Conservation (phyloP, 2,888 invertebrate species). For the Synergus laeviventris region DNA sequence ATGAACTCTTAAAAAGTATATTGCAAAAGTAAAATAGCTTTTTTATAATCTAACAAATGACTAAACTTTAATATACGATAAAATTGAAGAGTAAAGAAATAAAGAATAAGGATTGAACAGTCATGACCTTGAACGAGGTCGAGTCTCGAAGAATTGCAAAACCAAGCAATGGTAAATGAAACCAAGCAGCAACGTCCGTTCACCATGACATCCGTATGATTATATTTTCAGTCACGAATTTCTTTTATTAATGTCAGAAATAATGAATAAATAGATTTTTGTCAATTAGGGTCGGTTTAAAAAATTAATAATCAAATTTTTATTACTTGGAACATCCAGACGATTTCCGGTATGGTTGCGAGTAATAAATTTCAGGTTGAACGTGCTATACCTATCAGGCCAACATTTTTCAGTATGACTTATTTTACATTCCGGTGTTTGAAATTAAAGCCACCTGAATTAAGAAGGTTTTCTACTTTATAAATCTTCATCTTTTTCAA, state of each 20-base stretch:
- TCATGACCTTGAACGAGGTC: conserved; percentile 5
- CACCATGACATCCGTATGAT: not conserved
- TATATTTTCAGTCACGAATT: not conserved
- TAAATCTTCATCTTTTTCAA: too few species aligned
- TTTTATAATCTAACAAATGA: too few species aligned
- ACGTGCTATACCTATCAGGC: too few species aligned
- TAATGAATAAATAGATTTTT: not conserved
- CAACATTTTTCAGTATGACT: not conserved
- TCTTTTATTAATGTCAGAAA: not conserved
- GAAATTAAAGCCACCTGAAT: too few species aligned
- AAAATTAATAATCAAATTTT: not conserved
- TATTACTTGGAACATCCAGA: too few species aligned
- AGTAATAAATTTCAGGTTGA: too few species aligned
- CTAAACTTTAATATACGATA: not conserved
- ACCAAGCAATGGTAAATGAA: conserved; percentile 1
- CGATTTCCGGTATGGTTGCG: too few species aligned
- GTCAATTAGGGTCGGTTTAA: not conserved
- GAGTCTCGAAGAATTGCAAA: not conserved
- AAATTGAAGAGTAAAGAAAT: not conserved
- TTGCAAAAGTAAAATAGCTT: too few species aligned
- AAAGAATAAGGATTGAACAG: not conserved
- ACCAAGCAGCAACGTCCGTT: conserved; percentile 6
- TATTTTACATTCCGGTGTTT: not conserved
- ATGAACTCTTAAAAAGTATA: too few species aligned
- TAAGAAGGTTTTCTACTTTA: too few species aligned